A percentile compares a stretch with the other conserved stretches of the same genome.
phyloP scores from a whole-genome alignment of 1,140 invertebrate genomes.

The Drosophila trapezifrons region DNA sequence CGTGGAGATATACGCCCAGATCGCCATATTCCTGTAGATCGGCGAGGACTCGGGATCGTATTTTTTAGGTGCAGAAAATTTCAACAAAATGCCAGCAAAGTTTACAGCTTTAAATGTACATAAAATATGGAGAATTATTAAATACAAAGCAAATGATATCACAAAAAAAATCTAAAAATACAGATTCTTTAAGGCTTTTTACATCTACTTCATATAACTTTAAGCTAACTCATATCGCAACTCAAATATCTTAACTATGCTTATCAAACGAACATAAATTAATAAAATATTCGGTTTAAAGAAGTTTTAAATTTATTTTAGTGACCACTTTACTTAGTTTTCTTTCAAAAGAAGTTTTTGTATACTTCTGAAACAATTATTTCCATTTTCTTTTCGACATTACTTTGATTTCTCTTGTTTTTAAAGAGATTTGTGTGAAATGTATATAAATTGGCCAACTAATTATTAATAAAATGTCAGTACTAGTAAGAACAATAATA shows the following conservation, averaged over 20 bases:
- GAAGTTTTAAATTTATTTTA: no score
- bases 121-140: neutral
- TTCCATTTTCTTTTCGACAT: neutral
- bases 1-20: constrained; percentile 79
- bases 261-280: neutral
- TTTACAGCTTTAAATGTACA: constrained; percentile 37
- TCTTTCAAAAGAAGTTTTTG: neutral
- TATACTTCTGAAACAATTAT: rapidly evolving
- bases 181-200: neutral
- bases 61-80: no score
- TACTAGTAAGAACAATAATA: constrained; percentile 46
- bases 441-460: neutral
- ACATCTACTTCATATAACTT: neutral
- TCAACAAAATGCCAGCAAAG: constrained; percentile 13
- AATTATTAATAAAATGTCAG: neutral
- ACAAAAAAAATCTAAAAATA: neutral
- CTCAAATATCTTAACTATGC: neutral
- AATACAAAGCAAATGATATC: neutral
- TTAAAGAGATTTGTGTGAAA: neutral
- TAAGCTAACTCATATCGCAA: neutral
- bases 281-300: neutral
- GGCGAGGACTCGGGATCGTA: neutral
- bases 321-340: rapidly evolving
- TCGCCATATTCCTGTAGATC: constrained; percentile 78
- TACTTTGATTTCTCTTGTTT: no score